Conservation (phyloP, 2,113 vertebrate species). For the Nesospiza acunhae region DNA sequence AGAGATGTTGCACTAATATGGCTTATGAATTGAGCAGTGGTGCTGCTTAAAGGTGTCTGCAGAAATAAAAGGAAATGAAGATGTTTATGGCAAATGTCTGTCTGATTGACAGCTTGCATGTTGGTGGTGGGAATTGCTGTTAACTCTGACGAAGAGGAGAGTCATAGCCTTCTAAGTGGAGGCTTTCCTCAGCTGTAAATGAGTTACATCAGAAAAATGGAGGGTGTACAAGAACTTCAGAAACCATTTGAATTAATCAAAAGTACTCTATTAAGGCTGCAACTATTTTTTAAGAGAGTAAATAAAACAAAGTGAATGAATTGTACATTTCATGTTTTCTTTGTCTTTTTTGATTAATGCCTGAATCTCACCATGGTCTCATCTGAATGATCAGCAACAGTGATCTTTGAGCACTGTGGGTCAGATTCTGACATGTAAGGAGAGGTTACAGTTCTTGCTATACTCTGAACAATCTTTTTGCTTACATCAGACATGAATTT, state of each 20-base stretch:
- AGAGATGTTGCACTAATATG: not conserved
- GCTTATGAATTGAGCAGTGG: conserved; percentile 35
- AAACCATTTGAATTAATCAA: not conserved
- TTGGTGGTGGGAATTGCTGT: conserved; percentile 5
- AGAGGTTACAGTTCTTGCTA: not conserved
- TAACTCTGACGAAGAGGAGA: not conserved
- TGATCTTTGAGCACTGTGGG: not conserved
- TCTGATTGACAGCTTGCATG: conserved; percentile 31
- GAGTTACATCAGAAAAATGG: conserved; percentile 2
- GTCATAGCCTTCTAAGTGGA: not conserved
- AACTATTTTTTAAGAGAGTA: not conserved
- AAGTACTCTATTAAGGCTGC: not conserved
- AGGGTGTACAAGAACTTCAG: not conserved
- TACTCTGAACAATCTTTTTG: not conserved
- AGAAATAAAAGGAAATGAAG: conserved; percentile 36
- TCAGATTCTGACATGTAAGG: not conserved
- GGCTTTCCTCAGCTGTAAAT: not conserved
- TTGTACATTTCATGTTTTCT: not conserved
- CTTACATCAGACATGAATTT: not conserved
- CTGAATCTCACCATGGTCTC: not conserved
- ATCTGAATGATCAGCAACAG: not conserved
- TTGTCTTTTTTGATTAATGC: not conserved
- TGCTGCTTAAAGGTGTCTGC: conserved; percentile 53
- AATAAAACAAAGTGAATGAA: not conserved
- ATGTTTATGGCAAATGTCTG: conserved; percentile 52